phyloP scores from a whole-genome alignment of 2,113 vertebrate species.

The Salminus brasiliensis region DNA sequence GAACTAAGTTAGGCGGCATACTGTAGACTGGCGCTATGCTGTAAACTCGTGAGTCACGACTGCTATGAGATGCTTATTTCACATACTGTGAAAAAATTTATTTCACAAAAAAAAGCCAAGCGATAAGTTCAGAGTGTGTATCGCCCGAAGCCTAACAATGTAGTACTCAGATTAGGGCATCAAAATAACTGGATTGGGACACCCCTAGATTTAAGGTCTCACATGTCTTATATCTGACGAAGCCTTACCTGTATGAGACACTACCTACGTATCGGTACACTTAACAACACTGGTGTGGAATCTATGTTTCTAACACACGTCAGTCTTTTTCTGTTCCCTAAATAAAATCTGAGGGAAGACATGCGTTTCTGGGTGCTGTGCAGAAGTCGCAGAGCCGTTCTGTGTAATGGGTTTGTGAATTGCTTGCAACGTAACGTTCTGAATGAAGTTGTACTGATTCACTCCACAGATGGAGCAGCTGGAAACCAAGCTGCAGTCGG shows the following conservation, averaged over 20 bases:
- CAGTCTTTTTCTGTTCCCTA: neutral
- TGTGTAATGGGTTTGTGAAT: neutral
- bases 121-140: too few relatives aligned
- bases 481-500: constrained; percentile 85
- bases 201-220: neutral
- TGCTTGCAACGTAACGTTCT: neutral
- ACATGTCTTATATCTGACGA: neutral
- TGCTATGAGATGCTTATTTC: too few relatives aligned
- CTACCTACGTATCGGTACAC: neutral
- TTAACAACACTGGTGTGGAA: neutral
- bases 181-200: too few relatives aligned
- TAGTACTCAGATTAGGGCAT: too few relatives aligned
- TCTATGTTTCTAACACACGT: neutral
- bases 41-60: too few relatives aligned
- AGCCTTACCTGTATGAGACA: neutral
- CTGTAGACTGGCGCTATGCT: too few relatives aligned
- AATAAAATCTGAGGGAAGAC: neutral
- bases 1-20: too few relatives aligned
- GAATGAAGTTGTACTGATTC: constrained; percentile 29
- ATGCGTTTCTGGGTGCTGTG: neutral
- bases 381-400: too few relatives aligned
- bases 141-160: too few relatives aligned
- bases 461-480: constrained; percentile 86
- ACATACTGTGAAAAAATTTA: too few relatives aligned
- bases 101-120: too few relatives aligned